Evolutionary conservation across 2,797 vertebrate species (phyloP).

Genomic region (Hipposideros larvatus): DNA sequence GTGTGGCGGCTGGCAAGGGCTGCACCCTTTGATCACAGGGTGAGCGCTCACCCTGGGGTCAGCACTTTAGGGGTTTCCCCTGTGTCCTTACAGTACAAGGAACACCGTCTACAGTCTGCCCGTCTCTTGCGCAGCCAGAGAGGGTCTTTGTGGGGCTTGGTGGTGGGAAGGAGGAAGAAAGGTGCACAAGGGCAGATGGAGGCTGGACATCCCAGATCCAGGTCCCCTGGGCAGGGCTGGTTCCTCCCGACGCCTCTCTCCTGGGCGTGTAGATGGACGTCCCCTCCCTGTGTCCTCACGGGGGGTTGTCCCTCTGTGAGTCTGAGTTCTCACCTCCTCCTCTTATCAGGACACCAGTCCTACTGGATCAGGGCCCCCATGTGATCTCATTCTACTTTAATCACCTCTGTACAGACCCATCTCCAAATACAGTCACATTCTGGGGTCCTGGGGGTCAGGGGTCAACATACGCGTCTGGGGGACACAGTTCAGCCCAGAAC

Average conservation of each 20-base stretch:
- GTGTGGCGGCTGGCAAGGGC: not conserved
- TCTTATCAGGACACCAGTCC: not conserved
- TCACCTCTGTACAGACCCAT: no score
- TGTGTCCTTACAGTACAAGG: not conserved
- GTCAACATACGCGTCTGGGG: not conserved
- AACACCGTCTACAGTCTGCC: not conserved
- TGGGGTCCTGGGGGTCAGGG: not conserved
- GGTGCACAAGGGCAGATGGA: fast-evolving
- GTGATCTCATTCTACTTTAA: no score
- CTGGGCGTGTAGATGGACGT: fast-evolving
- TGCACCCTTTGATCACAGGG: fast-evolving
- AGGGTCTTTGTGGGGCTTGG: not conserved
- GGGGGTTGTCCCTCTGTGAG: fast-evolving
- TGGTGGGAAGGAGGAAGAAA: not conserved
- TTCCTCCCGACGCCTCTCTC: not conserved
- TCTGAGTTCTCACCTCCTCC: not conserved
- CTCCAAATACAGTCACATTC: not conserved
- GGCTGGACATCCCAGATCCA: fast-evolving
- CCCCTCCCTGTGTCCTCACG: fast-evolving
- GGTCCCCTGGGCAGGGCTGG: not conserved
- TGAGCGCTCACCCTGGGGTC: fast-evolving
- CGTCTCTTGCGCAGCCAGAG: fast-evolving
- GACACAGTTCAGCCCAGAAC: no score
- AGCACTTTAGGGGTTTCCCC: not conserved
- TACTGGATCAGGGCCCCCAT: not conserved